phyloP scores from a whole-genome alignment of 2,888 invertebrate genomes.

The Trichopoda pennipes region DNA sequence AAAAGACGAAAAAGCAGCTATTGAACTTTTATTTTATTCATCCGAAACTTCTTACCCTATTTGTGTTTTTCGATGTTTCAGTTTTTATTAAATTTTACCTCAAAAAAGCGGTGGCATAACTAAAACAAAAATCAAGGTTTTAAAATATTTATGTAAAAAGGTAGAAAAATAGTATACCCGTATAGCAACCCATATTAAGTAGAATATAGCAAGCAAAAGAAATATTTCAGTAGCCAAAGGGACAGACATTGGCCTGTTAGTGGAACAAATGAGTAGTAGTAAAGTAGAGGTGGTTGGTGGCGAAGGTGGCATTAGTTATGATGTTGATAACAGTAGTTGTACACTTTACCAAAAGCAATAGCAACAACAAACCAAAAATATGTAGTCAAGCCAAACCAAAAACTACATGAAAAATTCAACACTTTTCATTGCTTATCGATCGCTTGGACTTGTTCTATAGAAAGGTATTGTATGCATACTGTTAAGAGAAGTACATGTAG shows the following conservation, averaged over 20 bases:
- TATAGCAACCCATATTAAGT: background rate
- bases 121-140: conserved; percentile 35
- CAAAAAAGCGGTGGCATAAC: conserved; percentile 12
- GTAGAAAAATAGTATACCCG: background rate
- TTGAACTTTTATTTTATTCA: too few species aligned
- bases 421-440: conserved; percentile 71
- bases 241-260: background rate
- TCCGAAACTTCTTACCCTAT: too few species aligned
- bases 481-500: conserved; percentile 14
- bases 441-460: conserved; percentile 54
- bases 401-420: conserved; percentile 70
- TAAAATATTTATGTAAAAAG: conserved; percentile 12
- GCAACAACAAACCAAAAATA: conserved; percentile 34
- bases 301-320: conserved; percentile 10
- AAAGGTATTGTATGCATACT: background rate
- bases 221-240: conserved; percentile 6
- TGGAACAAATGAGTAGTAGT: conserved; percentile 14
- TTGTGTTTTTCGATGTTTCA: background rate
- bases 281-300: background rate
- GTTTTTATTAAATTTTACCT: background rate
- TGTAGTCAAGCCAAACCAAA: conserved; percentile 56
- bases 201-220: background rate
- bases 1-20: too few species aligned
- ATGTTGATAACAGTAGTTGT: background rate
- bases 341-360: conserved; percentile 26